Conservation (phyloP, 2,797 vertebrate genomes). For the Hylomyscus alleni region DNA sequence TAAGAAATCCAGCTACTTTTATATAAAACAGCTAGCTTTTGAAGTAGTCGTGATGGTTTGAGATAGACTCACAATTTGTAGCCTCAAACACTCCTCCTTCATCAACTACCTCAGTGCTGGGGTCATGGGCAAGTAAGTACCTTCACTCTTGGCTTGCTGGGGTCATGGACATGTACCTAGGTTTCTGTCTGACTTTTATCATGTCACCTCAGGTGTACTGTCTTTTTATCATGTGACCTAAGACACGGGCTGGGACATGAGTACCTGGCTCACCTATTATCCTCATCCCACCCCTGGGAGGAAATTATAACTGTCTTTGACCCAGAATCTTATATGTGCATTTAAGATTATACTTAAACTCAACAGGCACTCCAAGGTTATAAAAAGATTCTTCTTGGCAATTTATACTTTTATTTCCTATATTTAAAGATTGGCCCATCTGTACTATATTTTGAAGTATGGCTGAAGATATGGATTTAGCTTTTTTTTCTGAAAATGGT, state of each 20-base stretch:
- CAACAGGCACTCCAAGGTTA: background rate
- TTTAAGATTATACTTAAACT: slow-evolving; percentile 38
- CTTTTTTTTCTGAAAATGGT: background rate
- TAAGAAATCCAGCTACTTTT: background rate
- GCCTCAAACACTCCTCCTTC: background rate
- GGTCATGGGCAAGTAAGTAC: background rate
- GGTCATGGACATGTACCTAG: background rate
- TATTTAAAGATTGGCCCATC: slow-evolving; percentile 16
- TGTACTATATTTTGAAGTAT: background rate
- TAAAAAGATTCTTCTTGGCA: background rate
- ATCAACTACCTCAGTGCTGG: background rate
- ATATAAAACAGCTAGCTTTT: background rate
- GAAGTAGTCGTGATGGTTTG: background rate
- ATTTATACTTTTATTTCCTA: slow-evolving; percentile 36
- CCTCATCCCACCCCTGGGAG: background rate
- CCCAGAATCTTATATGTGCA: background rate
- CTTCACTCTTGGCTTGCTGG: background rate
- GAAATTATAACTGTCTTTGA: background rate
- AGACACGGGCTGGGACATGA: background rate
- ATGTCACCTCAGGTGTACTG: background rate
- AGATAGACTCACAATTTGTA: background rate
- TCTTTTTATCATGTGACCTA: background rate
- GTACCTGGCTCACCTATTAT: background rate
- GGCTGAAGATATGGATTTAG: background rate
- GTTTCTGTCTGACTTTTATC: background rate